Evolutionary conservation across 2,888 invertebrate species (phyloP), one percentile per base, ranked within the genome.

Genomic region (Platycnemis pennipes): DNA sequence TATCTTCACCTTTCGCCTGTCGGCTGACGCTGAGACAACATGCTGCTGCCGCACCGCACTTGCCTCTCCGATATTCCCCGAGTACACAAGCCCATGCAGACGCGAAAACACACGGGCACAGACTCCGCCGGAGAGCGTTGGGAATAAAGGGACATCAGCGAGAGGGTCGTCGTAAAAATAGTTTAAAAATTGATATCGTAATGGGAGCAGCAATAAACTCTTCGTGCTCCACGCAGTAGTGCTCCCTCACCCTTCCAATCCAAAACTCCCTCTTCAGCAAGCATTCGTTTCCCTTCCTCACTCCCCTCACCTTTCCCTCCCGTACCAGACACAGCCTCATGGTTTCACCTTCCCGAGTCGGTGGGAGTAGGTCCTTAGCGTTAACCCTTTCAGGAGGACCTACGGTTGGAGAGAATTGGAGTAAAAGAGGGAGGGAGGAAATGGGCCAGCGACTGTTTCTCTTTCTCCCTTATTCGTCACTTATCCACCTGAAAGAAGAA

Each of bases 141-240:
- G 69, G 26, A 77, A 77, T 77, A 91, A 91, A 63, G 63, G 91
- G 44, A 63, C 91, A 91, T 91, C 91, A 56, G 89, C 89, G 49
- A 44, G 56, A 63, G 56, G 37, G 69, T 31, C 31, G 91, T 91
- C 91, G 91, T 91, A 91, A 91, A 91, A 56, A 91, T 44, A 56
- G 44, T 46, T 91, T 37, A 91, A 91, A 91, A 91, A 91, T 91
- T 91, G 91, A 91, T 91, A 91, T 77, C 91, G 91, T 56, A 56
- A 56, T 49, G 31, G 16, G 63, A 91, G 56, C 31, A 44, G 91
- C 22, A 13, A 22, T 37, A 37, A n/a, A 88, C 49, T 88, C 53
- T 88, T 37, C 37, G 31, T 8, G 8, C 69, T 77, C 37, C 69
- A 31, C 69, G 37, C 31, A 31, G 26, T 8, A 31, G 69, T 19